Evolutionary conservation across 1,140 invertebrate genomes (phyloP), one percentile per base, ranked within the genome.

Genomic region (Theocolax elegans): DNA sequence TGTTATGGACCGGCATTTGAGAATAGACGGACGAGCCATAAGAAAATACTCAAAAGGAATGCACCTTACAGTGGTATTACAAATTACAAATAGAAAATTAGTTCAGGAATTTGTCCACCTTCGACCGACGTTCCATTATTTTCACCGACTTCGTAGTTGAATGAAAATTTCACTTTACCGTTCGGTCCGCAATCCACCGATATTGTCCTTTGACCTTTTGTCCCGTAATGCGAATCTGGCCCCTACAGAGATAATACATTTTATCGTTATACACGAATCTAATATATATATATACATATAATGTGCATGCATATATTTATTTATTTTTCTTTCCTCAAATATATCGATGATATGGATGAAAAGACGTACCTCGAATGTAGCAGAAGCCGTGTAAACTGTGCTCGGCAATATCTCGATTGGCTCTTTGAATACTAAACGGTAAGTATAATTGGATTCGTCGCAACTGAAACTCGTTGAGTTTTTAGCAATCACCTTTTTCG

Each of bases 111-210:
- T 84, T 97, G 95, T 67, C 95, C 95, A 83, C 95, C 94, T 79
- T 97, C 95, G 1, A 95, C 92, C 3, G 93, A 94, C 1, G 95
- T 96, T 12, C 95, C 95, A 82, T 97, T 97, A 81, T 96, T 96
- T 80, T 95, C 95, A 21, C 94, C 94, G 19, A 93, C 90, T 13
- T 93, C 93, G 79, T 93, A 95, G 1, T 91, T 92, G 82, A 96
- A 97, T 80, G 94, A 91, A 81, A 96, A 96, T 10, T 91, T 93
- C 2, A 95, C 90, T 79, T 91, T 92, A 8, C 88, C 88, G 35
- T 91, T 90, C 44, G 89, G 88, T 69, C 91, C 90, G 76, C 91
- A 91, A 79, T 95, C 93, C 1, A 94, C 89, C 0, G 89, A 89
- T 0, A 95, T 92, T 70, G 91, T 92, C 35, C 93, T 87, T 15